Conservation (phyloP, 2,797 vertebrate genomes). For the Sandelia bainsii region DNA sequence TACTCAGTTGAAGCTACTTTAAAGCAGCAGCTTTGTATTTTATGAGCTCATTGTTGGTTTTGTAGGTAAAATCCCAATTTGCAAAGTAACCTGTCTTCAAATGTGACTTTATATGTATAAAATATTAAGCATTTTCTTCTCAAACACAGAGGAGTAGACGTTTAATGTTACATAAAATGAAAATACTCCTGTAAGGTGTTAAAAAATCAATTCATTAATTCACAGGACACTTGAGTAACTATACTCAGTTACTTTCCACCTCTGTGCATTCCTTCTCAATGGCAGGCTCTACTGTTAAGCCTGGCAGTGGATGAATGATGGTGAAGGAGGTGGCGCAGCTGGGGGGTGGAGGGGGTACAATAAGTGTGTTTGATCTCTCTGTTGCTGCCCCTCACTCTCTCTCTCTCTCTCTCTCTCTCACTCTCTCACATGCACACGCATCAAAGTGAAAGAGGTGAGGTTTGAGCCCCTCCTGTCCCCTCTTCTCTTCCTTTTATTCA, state of each 20-base stretch:
- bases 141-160: background rate
- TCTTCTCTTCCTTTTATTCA: slow-evolving; percentile 10
- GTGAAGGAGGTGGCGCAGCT: slow-evolving; percentile 24
- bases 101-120: too few relatives aligned
- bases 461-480: slow-evolving; percentile 11
- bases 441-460: slow-evolving; percentile 37
- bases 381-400: slow-evolving; percentile 8
- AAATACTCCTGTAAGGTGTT: background rate
- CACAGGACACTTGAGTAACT: background rate
- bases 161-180: background rate
- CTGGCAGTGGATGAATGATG: slow-evolving; percentile 41
- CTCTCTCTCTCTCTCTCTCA: background rate
- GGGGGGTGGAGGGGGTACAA: slow-evolving; percentile 20
- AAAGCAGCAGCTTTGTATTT: background rate
- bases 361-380: slow-evolving; percentile 48
- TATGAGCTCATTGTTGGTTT: background rate
- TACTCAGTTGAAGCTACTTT: background rate
- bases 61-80: background rate
- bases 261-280: slow-evolving; percentile 7
- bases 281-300: slow-evolving; percentile 5
- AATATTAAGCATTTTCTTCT: background rate
- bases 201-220: too few relatives aligned
- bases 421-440: background rate
- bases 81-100: too few relatives aligned
- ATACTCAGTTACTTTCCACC: background rate